These are phyloP conservation scores for Drosophila nigritarsus DNA, from an alignment of 2,888 invertebrate species.

Conservation along the genomic window DNA sequence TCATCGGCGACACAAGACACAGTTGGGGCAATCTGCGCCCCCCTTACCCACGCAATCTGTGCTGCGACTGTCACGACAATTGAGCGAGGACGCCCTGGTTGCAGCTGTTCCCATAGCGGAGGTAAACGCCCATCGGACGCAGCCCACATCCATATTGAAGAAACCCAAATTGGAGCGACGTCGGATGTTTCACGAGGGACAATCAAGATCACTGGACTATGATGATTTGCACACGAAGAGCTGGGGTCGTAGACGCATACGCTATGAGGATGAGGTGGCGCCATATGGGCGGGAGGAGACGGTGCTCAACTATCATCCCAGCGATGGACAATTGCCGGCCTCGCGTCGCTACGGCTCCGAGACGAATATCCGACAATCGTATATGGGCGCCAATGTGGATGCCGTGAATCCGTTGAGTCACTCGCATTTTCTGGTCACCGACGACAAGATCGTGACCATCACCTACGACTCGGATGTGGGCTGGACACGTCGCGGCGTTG, in stretches of 20 bases:
- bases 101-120: conserved; percentile 83
- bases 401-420: conserved; percentile 84
- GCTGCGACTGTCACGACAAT: conserved; percentile 78
- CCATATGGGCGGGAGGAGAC: conserved; percentile 16
- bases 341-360: conserved; percentile 83
- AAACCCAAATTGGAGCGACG: conserved; percentile 83
- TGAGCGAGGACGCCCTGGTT: conserved; percentile 83
- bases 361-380: conserved; percentile 84
- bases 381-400: conserved; percentile 83
- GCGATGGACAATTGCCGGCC: conserved; percentile 30
- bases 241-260: conserved; percentile 84
- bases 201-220: conserved; percentile 84
- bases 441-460: conserved; percentile 85
- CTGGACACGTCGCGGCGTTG: conserved; percentile 85
- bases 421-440: conserved; percentile 85
- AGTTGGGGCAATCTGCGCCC: conserved; percentile 71
- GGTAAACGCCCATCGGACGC: conserved; percentile 69
- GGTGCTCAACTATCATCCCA: conserved; percentile 39
- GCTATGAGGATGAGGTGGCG: conserved; percentile 83
- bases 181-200: conserved; percentile 82
- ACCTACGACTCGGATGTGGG: conserved; percentile 86
- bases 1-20: conserved; percentile 77
- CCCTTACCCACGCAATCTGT: conserved; percentile 82
- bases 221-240: conserved; percentile 84
- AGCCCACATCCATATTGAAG: conserved; percentile 83